Evolutionary conservation across 2,888 invertebrate genomes (phyloP), one percentile per base, ranked within the genome.

Genomic region (Coleophora deauratella): DNA sequence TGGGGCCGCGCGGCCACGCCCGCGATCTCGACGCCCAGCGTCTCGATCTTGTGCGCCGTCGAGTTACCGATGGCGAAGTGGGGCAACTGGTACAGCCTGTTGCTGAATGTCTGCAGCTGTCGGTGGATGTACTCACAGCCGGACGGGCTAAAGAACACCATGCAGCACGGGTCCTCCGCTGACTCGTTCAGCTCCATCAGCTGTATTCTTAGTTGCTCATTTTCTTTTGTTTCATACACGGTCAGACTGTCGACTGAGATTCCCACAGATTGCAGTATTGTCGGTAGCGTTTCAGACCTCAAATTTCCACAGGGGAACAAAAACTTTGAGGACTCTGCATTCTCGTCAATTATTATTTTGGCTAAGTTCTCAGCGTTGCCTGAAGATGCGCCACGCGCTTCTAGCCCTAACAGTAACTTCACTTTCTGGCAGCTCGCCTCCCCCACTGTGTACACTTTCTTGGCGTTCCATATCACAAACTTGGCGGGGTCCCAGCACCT

Each of bases 41-140:
- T 80, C 51, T 75, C 72, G 51, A 84, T 81, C 47, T 78, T 82
- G 40, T 79, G 72, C 8, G 84, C 82, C 0, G 84, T 84, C 0
- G 81, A 72, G 55, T 78, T 76, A n/a, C 84, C 84, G 32, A 84
- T 84, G 8, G 84, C 84, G 58, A 84, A 84, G 45, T 75, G 74
- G 1, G 84, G 84, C 8, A 84, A 54, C 31, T 49, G 50, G 1
- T 67, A 66, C 1, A 84, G 65, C 10, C 50, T 59, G 49, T 80
- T 81, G 48, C 54, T 67, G 45, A 82, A 76, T 0, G 82, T 81
- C 51, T 82, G 82, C 27, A 84, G 65, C 49, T 77, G 75, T 3
- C 81, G 55, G 49, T 81, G 68, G 13, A 75, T 70, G 50, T 84
- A 82, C 47, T 84, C 82, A 40, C 79, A 81, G 1, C 84, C 84